Evolutionary conservation across 2,888 invertebrate species (phyloP).

Genomic region (Plemyria rubiginata): DNA sequence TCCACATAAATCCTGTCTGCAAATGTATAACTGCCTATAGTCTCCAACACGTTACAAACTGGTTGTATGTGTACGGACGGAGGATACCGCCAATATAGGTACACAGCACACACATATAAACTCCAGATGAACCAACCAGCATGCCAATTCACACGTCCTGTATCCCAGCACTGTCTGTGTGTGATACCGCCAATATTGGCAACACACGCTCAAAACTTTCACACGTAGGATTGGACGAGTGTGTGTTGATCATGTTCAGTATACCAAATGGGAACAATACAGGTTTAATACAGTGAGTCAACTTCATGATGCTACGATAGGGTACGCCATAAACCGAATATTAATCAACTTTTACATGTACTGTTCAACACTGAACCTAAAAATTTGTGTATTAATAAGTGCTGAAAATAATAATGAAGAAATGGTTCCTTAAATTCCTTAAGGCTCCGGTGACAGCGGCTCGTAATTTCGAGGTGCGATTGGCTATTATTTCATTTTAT

Average conservation of each 20-base stretch:
- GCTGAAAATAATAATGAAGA: too few species aligned
- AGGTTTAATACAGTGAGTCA: conserved; percentile 11
- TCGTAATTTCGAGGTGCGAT: too few species aligned
- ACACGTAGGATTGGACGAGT: conserved; percentile 18
- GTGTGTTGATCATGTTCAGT: conserved; percentile 13
- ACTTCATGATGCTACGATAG: conserved; percentile 4
- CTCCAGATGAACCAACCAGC: conserved; percentile 5
- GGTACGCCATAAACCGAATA: background rate
- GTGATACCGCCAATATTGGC: conserved; percentile 20
- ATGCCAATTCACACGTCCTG: conserved; percentile 24
- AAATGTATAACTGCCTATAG: conserved; percentile 9
- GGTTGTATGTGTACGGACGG: conserved; percentile 7
- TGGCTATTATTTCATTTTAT: too few species aligned
- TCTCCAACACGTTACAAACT: conserved; percentile 5
- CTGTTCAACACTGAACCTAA: too few species aligned
- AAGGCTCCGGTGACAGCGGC: too few species aligned
- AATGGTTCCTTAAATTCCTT: too few species aligned
- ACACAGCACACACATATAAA: background rate
- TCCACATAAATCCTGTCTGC: conserved; percentile 20
- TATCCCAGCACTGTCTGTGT: conserved; percentile 3
- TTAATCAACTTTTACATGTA: background rate
- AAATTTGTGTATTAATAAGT: too few species aligned
- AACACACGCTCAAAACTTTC: conserved; percentile 14
- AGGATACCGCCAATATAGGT: conserved; percentile 18
- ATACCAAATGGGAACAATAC: conserved; percentile 9